Percentiles rank a stretch among this genome's conserved stretches.
phyloP scores from a whole-genome alignment of 92 coral and sea anemone genomes.

The Muricea muricata region DNA sequence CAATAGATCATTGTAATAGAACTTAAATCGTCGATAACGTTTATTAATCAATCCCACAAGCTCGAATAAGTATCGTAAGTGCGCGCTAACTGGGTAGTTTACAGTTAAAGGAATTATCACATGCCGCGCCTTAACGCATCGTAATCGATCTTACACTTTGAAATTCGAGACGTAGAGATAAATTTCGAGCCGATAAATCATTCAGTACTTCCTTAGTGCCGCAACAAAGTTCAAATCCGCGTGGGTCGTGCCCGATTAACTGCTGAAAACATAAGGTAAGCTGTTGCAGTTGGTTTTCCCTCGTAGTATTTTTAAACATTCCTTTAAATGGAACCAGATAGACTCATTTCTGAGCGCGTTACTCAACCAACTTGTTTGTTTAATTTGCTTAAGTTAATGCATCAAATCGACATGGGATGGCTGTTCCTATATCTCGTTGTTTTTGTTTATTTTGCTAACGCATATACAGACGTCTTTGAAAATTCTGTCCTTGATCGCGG shows the following conservation, averaged over 20 bases:
- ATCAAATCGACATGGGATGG: no score
- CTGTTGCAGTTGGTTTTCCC: neutral
- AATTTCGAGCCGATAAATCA: slow-evolving; percentile 10
- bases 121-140: neutral
- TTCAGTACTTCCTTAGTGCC: neutral
- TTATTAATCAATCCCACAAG: neutral
- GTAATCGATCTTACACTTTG: neutral
- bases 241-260: neutral
- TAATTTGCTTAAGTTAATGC: neutral
- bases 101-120: neutral
- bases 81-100: neutral
- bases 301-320: neutral
- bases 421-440: neutral
- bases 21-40: neutral
- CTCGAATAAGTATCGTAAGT: neutral
- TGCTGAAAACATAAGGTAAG: neutral
- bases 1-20: neutral
- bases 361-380: neutral
- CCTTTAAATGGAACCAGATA: neutral
- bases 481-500: neutral
- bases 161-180: neutral
- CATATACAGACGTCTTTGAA: neutral
- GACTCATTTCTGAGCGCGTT: neutral
- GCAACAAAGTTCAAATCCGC: neutral
- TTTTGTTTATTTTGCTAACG: neutral